A percentile compares a stretch with the other conserved stretches of the same genome.
Evolutionary conservation across 1,140 invertebrate species (phyloP).

Genomic region (Psix sp.): DNA sequence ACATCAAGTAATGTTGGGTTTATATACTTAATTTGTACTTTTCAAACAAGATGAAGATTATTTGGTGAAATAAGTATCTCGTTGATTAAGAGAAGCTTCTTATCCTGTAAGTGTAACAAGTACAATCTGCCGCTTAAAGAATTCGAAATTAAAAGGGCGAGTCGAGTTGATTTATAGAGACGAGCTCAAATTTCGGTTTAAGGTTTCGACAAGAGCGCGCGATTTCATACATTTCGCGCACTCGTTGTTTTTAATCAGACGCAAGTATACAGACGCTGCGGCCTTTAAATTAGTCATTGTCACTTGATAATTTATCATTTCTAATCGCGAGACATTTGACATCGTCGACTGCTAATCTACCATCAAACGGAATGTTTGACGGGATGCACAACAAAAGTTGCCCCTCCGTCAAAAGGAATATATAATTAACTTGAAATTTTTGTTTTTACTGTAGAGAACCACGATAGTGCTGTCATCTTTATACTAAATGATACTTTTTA

Average conservation of each 20-base stretch:
- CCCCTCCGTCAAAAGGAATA: constrained; percentile 34
- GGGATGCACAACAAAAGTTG: constrained; percentile 37
- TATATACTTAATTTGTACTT: constrained; percentile 42
- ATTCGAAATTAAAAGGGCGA: neutral
- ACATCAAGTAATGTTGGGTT: constrained; percentile 18
- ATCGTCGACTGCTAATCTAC: constrained; percentile 28
- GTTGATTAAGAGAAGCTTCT: constrained; percentile 15
- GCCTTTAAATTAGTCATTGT: neutral
- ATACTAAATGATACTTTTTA: constrained; percentile 13
- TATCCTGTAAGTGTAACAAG: constrained; percentile 3
- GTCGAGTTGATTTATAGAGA: neutral
- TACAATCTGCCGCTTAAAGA: neutral
- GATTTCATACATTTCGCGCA: no score
- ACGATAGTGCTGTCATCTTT: constrained; percentile 19
- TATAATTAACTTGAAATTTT: constrained; percentile 34
- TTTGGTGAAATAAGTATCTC: constrained; percentile 38
- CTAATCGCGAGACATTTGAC: constrained; percentile 29
- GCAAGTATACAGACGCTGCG: no score
- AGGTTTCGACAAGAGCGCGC: no score
- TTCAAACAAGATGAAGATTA: constrained; percentile 45
- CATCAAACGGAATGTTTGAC: constrained; percentile 45
- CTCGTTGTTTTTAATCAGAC: neutral
- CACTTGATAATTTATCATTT: constrained; percentile 18
- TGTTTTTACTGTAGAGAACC: constrained; percentile 23
- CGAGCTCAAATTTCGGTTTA: no score